Conservation (phyloP, 2,797 vertebrate genomes). For the Crenichthys baileyi region DNA sequence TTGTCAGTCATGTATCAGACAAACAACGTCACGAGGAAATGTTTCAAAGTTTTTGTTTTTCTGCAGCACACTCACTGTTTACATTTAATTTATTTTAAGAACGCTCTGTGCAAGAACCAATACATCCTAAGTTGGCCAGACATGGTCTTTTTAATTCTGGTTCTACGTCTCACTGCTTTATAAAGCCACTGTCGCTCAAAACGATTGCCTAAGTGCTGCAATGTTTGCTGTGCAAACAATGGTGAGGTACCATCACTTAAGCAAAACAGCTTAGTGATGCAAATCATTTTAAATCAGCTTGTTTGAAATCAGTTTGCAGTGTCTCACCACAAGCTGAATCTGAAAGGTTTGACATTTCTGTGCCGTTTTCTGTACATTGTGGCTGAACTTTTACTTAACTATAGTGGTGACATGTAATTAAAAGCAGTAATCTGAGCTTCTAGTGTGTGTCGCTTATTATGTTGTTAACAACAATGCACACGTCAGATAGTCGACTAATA, state of each 20-base stretch:
- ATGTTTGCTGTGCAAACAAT: conserved; percentile 3
- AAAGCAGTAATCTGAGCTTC: conserved; percentile 8
- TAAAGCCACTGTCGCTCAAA: conserved; percentile 8
- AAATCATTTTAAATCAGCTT: neutral
- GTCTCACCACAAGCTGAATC: neutral
- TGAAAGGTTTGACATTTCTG: neutral
- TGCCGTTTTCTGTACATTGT: neutral
- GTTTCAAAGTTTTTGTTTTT: neutral
- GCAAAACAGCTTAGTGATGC: conserved; percentile 1
- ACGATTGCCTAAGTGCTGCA: neutral
- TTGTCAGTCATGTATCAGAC: conserved; percentile 42
- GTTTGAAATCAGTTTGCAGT: neutral
- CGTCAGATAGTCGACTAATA: conserved; percentile 26
- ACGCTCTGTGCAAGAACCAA: neutral
- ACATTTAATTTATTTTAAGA: neutral
- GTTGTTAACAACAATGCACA: conserved; percentile 25
- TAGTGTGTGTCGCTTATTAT: conserved; percentile 10
- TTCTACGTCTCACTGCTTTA: conserved; percentile 17
- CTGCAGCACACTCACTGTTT: neutral
- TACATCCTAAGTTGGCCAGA: neutral
- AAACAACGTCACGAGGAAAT: conserved; percentile 20
- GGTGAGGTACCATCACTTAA: neutral
- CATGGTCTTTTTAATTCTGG: neutral
- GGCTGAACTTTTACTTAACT: conserved; percentile 22
- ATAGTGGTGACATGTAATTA: conserved; percentile 15